Conservation (phyloP, 2,113 vertebrate genomes). For the Calidris pygmaea region DNA sequence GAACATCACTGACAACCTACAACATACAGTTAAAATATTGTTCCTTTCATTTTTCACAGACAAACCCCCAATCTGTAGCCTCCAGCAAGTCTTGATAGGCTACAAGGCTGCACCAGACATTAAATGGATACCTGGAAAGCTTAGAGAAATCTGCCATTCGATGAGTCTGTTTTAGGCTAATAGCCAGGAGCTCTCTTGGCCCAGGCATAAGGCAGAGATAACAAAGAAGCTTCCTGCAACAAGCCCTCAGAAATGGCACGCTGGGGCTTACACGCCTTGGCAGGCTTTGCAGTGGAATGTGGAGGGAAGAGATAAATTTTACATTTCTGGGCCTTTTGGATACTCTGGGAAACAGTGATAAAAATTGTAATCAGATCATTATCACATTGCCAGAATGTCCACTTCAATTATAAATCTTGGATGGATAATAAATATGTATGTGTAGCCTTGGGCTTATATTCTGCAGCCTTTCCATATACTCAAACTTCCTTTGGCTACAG, state of each 20-base stretch:
- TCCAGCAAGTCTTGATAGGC: background rate
- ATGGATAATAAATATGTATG: background rate
- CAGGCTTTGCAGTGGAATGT: background rate
- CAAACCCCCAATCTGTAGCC: background rate
- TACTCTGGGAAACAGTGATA: conserved; percentile 10
- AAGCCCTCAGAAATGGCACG: background rate
- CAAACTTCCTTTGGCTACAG: background rate
- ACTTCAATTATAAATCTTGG: conserved; percentile 36
- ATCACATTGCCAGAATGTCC: conserved; percentile 17
- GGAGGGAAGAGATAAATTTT: background rate
- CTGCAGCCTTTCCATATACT: background rate
- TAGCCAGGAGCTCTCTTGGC: conserved; percentile 4
- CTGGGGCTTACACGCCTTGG: background rate
- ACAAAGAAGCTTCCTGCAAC: background rate
- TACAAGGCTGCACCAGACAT: background rate
- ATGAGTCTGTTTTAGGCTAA: background rate
- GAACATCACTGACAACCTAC: background rate
- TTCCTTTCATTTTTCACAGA: background rate
- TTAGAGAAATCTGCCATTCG: background rate
- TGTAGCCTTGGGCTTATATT: background rate
- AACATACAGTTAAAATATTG: background rate
- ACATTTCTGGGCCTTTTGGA: background rate
- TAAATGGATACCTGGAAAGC: background rate
- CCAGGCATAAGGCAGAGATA: conserved; percentile 2
- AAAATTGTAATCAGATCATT: conserved; percentile 24